Evolutionary conservation across 2,888 invertebrate species (phyloP).

Genomic region (Urechis unicinctus): DNA sequence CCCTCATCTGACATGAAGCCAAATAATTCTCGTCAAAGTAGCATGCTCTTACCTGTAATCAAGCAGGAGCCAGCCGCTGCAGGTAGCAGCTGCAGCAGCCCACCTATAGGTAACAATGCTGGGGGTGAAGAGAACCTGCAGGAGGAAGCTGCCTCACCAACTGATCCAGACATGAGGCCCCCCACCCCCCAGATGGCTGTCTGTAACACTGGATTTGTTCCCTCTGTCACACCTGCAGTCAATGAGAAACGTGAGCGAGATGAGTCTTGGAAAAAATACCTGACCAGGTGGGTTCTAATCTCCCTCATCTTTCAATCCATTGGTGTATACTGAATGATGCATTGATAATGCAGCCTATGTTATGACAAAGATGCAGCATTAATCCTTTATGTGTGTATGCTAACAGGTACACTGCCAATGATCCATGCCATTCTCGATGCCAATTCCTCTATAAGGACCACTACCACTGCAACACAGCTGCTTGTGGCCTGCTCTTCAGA

Average conservation of each 20-base stretch:
- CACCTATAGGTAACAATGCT: not conserved
- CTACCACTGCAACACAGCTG: conserved; percentile 75
- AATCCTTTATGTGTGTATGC: too few relatives aligned
- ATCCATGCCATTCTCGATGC: conserved; percentile 55
- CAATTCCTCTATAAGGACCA: conserved; percentile 71
- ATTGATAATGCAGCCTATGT: too few relatives aligned
- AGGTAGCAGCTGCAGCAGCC: too few relatives aligned
- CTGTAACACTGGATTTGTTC: conserved; percentile 5
- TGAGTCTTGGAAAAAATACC: conserved; percentile 59
- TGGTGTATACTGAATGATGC: too few relatives aligned
- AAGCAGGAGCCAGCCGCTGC: too few relatives aligned
- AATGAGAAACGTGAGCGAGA: conserved; percentile 49
- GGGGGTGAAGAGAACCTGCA: not conserved
- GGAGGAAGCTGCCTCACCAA: not conserved
- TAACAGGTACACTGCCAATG: conserved; percentile 52
- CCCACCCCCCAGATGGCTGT: conserved; percentile 2
- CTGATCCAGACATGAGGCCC: not conserved
- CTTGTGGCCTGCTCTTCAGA: conserved; percentile 46
- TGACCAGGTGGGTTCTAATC: conserved; percentile 55
- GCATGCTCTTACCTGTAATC: too few relatives aligned
- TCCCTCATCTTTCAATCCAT: too few relatives aligned
- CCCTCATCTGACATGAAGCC: too few relatives aligned
- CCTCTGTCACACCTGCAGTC: conserved; percentile 13
- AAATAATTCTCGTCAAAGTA: too few relatives aligned
- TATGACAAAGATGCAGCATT: too few relatives aligned